phyloP scores from a whole-genome alignment of 2,888 invertebrate genomes.

The Tridacna gigas region DNA sequence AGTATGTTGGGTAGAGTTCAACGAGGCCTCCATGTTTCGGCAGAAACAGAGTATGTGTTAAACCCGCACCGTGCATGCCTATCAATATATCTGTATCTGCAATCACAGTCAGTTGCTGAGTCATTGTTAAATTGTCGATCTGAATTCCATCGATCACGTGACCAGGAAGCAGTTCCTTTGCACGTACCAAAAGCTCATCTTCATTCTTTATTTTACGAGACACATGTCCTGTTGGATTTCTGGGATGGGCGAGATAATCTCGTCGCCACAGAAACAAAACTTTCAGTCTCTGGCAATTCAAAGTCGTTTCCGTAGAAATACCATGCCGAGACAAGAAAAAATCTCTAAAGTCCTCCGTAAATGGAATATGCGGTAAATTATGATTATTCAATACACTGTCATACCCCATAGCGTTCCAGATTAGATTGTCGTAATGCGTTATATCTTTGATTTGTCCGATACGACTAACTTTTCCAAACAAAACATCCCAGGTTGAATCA shows the following conservation, averaged over 20 bases:
- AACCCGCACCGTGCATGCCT: constrained; percentile 84
- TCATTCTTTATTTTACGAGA: constrained; percentile 83
- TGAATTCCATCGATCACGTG: constrained; percentile 72
- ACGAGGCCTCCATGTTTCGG: constrained; percentile 79
- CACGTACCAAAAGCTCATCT: constrained; percentile 64
- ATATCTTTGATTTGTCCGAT: constrained; percentile 69
- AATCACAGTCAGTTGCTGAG: constrained; percentile 77
- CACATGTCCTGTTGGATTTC: constrained; percentile 81
- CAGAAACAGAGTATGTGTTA: constrained; percentile 82
- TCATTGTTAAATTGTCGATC: constrained; percentile 78
- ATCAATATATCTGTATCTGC: constrained; percentile 70
- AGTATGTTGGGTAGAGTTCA: constrained; percentile 80
- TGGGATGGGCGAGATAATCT: constrained; percentile 83
- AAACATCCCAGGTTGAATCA: constrained; percentile 77
- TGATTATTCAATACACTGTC: constrained; percentile 79
- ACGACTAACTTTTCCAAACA: constrained; percentile 79
- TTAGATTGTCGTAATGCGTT: constrained; percentile 68
- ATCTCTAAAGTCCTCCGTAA: constrained; percentile 78
- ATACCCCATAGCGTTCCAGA: constrained; percentile 82
- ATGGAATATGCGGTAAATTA: constrained; percentile 68
- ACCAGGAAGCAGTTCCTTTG: constrained; percentile 65
- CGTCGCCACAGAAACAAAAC: constrained; percentile 83
- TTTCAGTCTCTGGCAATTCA: constrained; percentile 75
- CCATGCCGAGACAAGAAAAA: constrained; percentile 77
- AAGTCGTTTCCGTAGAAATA: constrained; percentile 44